phyloP scores from a whole-genome alignment of 1,140 invertebrate genomes.

The Leptinotarsa undecemlineata region DNA sequence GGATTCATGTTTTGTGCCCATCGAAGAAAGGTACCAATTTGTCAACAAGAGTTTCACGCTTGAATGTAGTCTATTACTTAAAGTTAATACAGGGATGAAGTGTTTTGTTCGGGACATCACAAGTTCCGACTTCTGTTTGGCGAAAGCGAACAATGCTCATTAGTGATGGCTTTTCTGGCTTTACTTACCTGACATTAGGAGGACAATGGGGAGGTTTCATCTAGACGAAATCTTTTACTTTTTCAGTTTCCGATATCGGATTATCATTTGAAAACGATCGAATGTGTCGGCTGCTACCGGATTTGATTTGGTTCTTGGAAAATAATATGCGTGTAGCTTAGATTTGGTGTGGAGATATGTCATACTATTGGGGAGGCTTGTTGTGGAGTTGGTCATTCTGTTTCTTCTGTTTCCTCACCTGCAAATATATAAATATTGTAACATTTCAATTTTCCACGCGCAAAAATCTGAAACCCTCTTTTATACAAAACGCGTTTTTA shows the following conservation, averaged over 20 bases:
- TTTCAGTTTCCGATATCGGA: conserved; percentile 27
- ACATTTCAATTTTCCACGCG: too few relatives aligned
- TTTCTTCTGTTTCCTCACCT: too few relatives aligned
- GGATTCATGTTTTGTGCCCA: background rate
- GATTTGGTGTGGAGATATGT: background rate
- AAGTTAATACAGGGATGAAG: conserved; percentile 34
- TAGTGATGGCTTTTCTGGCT: conserved; percentile 44
- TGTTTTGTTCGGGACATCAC: conserved; percentile 36
- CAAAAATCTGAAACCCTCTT: too few relatives aligned
- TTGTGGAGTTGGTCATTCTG: too few relatives aligned
- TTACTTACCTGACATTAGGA: conserved; percentile 43
- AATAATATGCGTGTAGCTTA: background rate
- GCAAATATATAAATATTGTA: too few relatives aligned
- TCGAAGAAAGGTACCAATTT: conserved; percentile 26
- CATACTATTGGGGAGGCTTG: too few relatives aligned
- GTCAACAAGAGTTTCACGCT: conserved; percentile 23
- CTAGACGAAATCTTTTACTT: conserved; percentile 17
- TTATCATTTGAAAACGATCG: conserved; percentile 10
- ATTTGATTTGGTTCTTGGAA: background rate
- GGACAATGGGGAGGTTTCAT: background rate
- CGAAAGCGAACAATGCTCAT: conserved; percentile 40
- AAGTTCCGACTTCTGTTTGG: conserved; percentile 40
- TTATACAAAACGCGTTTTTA: too few relatives aligned
- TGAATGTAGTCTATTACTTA: conserved; percentile 19
- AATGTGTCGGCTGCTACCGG: conserved; percentile 5